Conservation (phyloP, 92 coral and sea anemone genomes). For the Palythoa grandiflora region DNA sequence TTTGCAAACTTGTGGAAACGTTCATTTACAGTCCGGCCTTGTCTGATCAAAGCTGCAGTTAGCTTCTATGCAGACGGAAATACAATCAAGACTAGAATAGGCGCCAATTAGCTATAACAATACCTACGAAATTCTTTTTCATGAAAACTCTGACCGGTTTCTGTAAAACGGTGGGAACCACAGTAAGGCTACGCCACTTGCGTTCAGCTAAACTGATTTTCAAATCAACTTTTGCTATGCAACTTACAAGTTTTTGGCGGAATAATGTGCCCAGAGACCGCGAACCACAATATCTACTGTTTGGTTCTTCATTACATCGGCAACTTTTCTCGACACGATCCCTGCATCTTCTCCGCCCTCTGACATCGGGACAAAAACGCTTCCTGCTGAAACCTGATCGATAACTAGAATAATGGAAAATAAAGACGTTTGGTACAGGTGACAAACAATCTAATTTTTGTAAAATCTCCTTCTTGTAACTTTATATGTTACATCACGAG, state of each 20-base stretch:
- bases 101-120: not conserved
- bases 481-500: no score
- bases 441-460: no score
- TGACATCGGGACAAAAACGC: no score
- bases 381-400: no score
- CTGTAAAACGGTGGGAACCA: not conserved
- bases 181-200: not conserved
- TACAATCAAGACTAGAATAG: not conserved
- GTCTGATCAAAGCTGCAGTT: no score
- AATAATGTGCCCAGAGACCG: constrained; percentile 25
- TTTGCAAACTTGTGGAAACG: not conserved
- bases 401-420: no score
- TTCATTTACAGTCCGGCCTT: not conserved
- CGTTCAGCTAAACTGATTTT: not conserved
- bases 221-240: not conserved
- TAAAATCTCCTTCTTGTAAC: no score
- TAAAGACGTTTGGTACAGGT: no score
- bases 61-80: no score
- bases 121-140: not conserved
- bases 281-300: constrained; percentile 9
- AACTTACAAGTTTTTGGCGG: constrained; percentile 18
- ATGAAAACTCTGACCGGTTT: not conserved
- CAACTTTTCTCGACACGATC: not conserved
- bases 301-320: constrained; percentile 5
- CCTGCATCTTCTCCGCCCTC: constrained; percentile 10